Base-by-base conservation (phyloP, 1,140 invertebrate genomes). In the Babylonia areolata region DNA sequence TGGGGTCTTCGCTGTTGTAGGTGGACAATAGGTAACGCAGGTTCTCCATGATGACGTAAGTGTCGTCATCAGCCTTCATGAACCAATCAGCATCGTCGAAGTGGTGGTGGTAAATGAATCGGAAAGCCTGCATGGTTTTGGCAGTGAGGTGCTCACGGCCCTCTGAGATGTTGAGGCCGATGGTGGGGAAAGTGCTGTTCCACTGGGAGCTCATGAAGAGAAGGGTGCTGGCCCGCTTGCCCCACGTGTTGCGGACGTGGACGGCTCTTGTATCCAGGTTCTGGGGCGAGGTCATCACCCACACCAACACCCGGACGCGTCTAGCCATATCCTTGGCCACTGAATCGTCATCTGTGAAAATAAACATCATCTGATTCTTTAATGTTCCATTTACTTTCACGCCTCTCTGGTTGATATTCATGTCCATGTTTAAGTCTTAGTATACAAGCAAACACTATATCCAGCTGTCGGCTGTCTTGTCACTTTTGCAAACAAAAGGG, bases 211-310 rank as follows among this genome's bases (percentile, higher is more conserved):
- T 93, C 33, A 93, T 90, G 58, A 92, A 93, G 12, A 93, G 78
- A 12, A 91, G 42, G n/a, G 87, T 96, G 92, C 99, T 99, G 92
- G 98, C 99, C 37, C 98, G 95, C 92, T 97, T 97, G 0, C 97
- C 98, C 99, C 99, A 99, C 0, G 99, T 99, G 3, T 97, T 96
- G 93, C 98, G 98, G 0, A 99, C 97, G 90, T 99, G 97, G 33
- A 95, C 95, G 0, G 98, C 98, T 93, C 98, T 98, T 86, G 96
- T 97, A 89, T 97, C 95, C 91, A 99, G 97, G 92, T 98, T 99
- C 58, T 95, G 95, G 9, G 98, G 98, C 88, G 96, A 96, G 0
- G 98, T 99, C 97, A 99, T 97, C 20, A 99, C 95, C 98, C 98
- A 99, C 92, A 99, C 99, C 0, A 99, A 95, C 0, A 99, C 96